Base-by-base conservation (phyloP, 2,888 invertebrate species). In the Tinea semifulvella region DNA sequence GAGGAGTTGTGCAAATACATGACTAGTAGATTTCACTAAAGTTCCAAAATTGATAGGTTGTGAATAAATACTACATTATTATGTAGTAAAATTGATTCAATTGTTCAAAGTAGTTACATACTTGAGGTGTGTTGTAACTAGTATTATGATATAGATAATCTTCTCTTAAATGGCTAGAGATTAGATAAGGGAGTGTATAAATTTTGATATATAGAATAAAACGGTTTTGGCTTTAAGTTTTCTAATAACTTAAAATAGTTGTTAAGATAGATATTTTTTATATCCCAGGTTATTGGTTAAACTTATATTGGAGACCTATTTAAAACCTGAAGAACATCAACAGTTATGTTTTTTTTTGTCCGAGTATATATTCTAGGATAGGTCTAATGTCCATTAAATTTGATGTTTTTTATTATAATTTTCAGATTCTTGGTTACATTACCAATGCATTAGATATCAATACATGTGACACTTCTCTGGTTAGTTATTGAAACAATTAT, bases 381-480 rank as follows among this genome's bases (percentile, higher is more conserved):
- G n/a, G n/a, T n/a, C n/a, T n/a, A n/a, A n/a, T n/a, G n/a, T n/a
- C n/a, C n/a, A n/a, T n/a, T n/a, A n/a, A n/a, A n/a, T n/a, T n/a
- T n/a, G 6, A 38, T 39, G 43, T 50, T 40, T 51, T 48, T 55
- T 60, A 11, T 35, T 60, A 52, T 61, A 2, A 60, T 71, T 76
- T 65, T 18, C 79, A 80, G 79, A 77, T 80, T 58, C 58, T 80
- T 53, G 65, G 67, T 60, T 80, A 71, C 64, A 61, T 79, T 53
- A 70, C 63, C 65, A 68, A 73, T 58, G 68, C 67, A 47, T 65
- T 77, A 57, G 72, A 76, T 59, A 54, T 71, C 57, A 61, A 65
- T 52, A 58, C 63, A 49, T 63, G 60, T 58, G 72, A 73, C 54
- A 64, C 60, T 56, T 56, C 57, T 47, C 60, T 63, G 73, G 74